phyloP scores from a whole-genome alignment of 2,113 vertebrate species.

The Mungos mungo region DNA sequence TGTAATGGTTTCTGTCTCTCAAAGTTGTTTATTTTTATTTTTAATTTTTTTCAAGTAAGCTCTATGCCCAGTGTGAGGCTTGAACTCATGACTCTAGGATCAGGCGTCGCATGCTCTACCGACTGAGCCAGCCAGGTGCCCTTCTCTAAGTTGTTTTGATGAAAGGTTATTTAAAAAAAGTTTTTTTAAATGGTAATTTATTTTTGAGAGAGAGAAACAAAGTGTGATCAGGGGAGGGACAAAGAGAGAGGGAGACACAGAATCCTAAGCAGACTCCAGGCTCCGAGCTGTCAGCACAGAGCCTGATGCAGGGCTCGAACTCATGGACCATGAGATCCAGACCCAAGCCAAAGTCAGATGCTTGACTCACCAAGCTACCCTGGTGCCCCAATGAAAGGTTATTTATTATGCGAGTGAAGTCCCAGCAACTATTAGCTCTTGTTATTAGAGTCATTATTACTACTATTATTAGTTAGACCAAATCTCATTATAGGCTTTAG shows the following conservation, averaged over 20 bases:
- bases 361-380: neutral
- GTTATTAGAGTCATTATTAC: neutral
- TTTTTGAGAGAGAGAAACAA: neutral
- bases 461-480: slow-evolving; percentile 14
- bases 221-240: neutral
- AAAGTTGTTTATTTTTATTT: neutral
- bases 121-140: too few species aligned
- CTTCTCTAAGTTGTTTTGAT: slow-evolving; percentile 3
- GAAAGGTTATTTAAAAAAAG: neutral
- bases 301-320: neutral
- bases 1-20: neutral
- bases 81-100: too few species aligned
- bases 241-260: neutral
- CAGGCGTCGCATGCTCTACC: too few species aligned
- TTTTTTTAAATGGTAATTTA: neutral
- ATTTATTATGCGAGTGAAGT: neutral
- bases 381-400: neutral
- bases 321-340: neutral
- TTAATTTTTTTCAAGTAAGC: too few species aligned
- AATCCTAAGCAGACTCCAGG: neutral
- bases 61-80: too few species aligned
- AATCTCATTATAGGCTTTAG: neutral
- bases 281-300: too few species aligned
- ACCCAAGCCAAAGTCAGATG: neutral
- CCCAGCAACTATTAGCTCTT: neutral